A percentile compares a stretch with the other conserved stretches of the same genome.
Evolutionary conservation across 2,113 vertebrate species (phyloP).

Genomic region (Barbus barbus): DNA sequence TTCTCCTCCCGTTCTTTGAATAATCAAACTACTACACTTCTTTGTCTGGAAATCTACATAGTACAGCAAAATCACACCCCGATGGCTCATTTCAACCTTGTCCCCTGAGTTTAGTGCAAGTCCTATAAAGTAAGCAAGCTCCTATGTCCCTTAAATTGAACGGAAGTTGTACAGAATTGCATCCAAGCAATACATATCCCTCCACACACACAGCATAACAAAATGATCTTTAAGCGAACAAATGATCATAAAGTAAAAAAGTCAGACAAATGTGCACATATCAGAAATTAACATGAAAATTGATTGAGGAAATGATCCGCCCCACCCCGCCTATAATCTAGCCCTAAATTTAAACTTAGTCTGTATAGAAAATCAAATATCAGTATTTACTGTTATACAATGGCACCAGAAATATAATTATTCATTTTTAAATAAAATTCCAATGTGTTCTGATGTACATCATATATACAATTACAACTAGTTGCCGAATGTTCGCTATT

Average conservation of each 20-base stretch:
- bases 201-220: background rate
- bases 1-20: background rate
- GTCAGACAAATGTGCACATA: background rate
- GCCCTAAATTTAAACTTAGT: background rate
- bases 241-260: background rate
- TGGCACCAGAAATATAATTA: background rate
- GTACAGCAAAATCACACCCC: background rate
- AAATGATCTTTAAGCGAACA: background rate
- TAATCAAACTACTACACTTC: background rate
- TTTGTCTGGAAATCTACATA: background rate
- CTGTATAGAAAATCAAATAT: background rate
- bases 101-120: conserved; percentile 19
- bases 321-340: background rate
- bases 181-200: background rate
- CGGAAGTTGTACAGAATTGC: background rate
- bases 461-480: background rate
- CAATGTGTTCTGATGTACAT: background rate
- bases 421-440: background rate
- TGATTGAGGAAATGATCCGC: background rate
- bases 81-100: background rate
- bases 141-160: background rate
- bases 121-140: background rate
- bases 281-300: background rate
- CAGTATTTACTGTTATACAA: background rate
- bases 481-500: background rate